These are phyloP conservation scores for Sycophila sp. DNA, from an alignment of 1,140 invertebrate species.

Conservation along the genomic window DNA sequence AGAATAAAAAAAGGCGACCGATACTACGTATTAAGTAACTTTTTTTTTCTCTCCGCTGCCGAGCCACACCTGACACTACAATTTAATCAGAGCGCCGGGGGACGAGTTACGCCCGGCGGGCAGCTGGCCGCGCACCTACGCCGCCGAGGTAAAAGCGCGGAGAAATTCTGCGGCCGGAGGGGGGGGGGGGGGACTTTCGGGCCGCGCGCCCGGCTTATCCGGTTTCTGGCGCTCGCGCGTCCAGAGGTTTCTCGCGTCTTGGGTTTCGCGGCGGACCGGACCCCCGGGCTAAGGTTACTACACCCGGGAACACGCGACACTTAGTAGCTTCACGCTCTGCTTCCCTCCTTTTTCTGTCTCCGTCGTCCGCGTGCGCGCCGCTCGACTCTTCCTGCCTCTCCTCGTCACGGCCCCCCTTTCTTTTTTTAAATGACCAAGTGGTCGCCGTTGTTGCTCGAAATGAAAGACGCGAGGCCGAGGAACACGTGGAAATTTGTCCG, in stretches of 20 bases:
- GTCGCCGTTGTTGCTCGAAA: too few relatives aligned
- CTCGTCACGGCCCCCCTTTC: neutral
- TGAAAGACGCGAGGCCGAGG: too few relatives aligned
- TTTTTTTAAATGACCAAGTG: neutral
- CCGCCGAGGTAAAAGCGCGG: neutral
- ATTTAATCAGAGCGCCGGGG: too few relatives aligned
- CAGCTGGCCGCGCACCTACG: neutral
- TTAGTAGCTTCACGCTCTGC: slow-evolving; percentile 59
- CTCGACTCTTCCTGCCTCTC: neutral
- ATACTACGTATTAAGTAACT: too few relatives aligned
- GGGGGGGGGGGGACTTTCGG: slow-evolving; percentile 38
- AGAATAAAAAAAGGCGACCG: too few relatives aligned
- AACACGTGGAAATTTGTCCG: too few relatives aligned
- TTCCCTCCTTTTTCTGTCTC: too few relatives aligned
- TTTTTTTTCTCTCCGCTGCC: too few relatives aligned
- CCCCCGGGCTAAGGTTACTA: slow-evolving; percentile 50
- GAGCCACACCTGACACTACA: too few relatives aligned
- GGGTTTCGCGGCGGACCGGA: slow-evolving; percentile 42
- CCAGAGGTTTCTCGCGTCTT: slow-evolving; percentile 33
- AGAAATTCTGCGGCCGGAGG: slow-evolving; percentile 29
- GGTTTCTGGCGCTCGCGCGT: slow-evolving; percentile 34
- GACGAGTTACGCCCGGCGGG: too few relatives aligned
- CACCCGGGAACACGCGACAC: slow-evolving; percentile 56
- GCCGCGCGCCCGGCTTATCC: slow-evolving; percentile 41
- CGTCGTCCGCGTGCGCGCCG: too few relatives aligned